Evolutionary conservation across 1,140 invertebrate species (phyloP).

Genomic region (Campoletis sonorensis): DNA sequence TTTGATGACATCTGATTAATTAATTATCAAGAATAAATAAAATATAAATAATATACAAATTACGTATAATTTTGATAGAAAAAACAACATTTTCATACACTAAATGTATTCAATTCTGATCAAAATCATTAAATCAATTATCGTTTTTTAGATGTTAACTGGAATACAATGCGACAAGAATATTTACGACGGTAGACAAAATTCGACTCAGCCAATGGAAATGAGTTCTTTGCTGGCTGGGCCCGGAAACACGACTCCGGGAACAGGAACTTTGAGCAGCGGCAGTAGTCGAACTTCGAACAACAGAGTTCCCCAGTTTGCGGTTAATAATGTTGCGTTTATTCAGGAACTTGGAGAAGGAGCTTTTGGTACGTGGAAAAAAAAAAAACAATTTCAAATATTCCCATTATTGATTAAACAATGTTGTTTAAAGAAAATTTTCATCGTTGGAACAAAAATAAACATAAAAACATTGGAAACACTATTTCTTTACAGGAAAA

Average conservation of each 20-base stretch:
- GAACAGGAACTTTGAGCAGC: conserved; percentile 75
- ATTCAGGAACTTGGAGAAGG: conserved; percentile 97
- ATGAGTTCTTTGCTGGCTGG: conserved; percentile 85
- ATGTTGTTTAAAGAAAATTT: too few relatives aligned
- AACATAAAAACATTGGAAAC: neutral
- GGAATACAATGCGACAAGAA: conserved; percentile 82
- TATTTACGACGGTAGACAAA: conserved; percentile 81
- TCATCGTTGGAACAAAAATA: neutral
- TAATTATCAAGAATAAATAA: neutral
- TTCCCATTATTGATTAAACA: too few relatives aligned
- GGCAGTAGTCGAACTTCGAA: conserved; percentile 77
- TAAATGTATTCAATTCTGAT: neutral
- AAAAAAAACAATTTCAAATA: conserved; percentile 56
- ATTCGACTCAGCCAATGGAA: conserved; percentile 85
- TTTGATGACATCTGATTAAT: neutral
- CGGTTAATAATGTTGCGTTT: conserved; percentile 89
- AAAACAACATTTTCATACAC: too few relatives aligned
- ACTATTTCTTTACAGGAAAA: conserved; percentile 79
- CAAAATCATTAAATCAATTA: conserved; percentile 13
- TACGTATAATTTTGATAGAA: too few relatives aligned
- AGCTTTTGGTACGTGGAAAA: conserved; percentile 85
- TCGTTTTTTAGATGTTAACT: conserved; percentile 67
- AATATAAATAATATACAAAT: too few relatives aligned
- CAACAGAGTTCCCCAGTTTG: conserved; percentile 84
- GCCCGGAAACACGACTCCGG: conserved; percentile 73